Evolutionary conservation across 37 sponge, comb jelly and placozoan species (phyloP), one percentile per base, ranked within the genome.

Genomic region (Chondrilla cf. caribensis): DNA sequence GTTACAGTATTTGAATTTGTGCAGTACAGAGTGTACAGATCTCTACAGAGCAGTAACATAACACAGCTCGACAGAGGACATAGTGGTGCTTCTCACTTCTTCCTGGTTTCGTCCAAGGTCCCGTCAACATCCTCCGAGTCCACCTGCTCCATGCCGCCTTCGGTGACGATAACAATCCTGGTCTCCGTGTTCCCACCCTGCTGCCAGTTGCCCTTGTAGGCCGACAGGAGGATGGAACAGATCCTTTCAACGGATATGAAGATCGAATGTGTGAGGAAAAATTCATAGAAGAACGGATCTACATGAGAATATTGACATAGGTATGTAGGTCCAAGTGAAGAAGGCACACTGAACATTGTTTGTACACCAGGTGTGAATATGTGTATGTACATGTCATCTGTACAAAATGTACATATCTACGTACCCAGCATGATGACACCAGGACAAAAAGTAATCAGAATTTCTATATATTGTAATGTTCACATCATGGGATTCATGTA

Each of bases 221-320:
- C 72, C 19, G 62, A 55, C 79, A 79, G 58, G n/a, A 95, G 77
- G 44, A 79, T 64, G 39, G 54, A 57, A 64, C 92, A 95, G 41
- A 95, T 68, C 26, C 79, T 81, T 3, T 70, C 60, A n/a, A 84
- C 80, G 6, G 83, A 73, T 36, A 95, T 89, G 87, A 95, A 95
- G 32, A 84, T 84, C 15, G 86, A 84, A 57, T 88, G 85, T 29
- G 95, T 91, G 59, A 95, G 84, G 85, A 91, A 95, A 86, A 95
- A 95, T 28, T 95, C 95, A 31, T 84, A 59, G 38, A 89, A 84
- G 84, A 95, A 95, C 4, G 77, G 62, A 67, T 89, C 92, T 93
- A 81, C 26, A 81, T 5, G 60, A 33, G 43, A n/a, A n/a, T n/a
- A n/a, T n/a, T n/a, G n/a, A n/a, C n/a, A n/a, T 28, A n/a, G 4